Conservation (phyloP, 2,797 vertebrate genomes). For the Myiotriccus ornatus region DNA sequence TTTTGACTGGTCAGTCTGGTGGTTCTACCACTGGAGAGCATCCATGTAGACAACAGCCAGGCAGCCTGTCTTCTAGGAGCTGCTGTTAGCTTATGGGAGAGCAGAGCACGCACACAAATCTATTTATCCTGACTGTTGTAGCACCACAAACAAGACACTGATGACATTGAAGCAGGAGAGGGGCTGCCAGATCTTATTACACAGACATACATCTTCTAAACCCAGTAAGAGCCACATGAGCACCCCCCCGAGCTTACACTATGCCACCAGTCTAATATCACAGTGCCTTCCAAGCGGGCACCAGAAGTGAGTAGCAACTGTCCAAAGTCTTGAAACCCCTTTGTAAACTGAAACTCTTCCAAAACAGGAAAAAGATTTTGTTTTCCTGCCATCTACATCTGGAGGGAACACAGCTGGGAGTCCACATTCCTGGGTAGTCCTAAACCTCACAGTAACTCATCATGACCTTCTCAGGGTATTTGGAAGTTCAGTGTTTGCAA, state of each 20-base stretch:
- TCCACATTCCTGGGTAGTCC: not conserved
- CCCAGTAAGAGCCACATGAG: not conserved
- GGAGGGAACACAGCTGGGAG: fast-evolving
- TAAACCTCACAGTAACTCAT: not conserved
- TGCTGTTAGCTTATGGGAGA: not conserved
- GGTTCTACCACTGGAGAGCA: not conserved
- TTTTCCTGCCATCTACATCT: not conserved
- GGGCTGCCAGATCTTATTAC: not conserved
- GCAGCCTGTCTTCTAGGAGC: not conserved
- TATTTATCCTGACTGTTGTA: not conserved
- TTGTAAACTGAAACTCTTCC: not conserved
- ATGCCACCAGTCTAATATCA: not conserved
- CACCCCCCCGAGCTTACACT: not conserved
- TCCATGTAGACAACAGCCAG: not conserved
- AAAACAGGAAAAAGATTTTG: not conserved
- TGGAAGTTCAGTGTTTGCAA: not conserved
- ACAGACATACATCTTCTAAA: not conserved
- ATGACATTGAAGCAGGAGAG: not conserved
- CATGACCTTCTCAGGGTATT: not conserved
- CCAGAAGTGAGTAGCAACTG: not conserved
- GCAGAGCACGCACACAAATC: not conserved
- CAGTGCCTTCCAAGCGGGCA: not conserved
- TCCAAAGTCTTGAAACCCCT: not conserved
- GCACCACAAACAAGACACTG: not conserved
- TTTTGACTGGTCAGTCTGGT: not conserved